Conservation (phyloP, 2,797 vertebrate genomes). For the Brachyrhaphis roseni region DNA sequence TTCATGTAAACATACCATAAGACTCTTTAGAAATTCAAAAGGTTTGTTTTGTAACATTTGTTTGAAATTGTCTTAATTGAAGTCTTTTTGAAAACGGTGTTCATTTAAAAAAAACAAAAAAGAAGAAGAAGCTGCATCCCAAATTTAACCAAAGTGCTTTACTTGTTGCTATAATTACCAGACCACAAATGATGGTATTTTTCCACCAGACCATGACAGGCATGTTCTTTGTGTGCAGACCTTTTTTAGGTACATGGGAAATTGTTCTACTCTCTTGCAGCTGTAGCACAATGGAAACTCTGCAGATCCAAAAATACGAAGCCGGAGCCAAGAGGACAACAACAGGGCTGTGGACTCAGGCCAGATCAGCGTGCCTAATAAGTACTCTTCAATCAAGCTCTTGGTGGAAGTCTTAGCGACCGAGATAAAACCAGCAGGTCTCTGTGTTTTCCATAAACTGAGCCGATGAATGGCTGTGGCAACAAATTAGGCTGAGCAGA, state of each 20-base stretch:
- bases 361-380: slow-evolving; percentile 47
- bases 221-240: background rate
- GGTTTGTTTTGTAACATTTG: background rate
- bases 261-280: slow-evolving; percentile 13
- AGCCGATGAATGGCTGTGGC: slow-evolving; percentile 14
- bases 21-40: no score
- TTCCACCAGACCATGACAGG: background rate
- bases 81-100: background rate
- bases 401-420: slow-evolving; percentile 62
- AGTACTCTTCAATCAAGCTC: slow-evolving; percentile 36
- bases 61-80: background rate
- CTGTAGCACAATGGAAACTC: slow-evolving; percentile 45
- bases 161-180: background rate
- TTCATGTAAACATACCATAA: no score
- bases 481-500: slow-evolving; percentile 24
- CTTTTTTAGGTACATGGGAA: slow-evolving; percentile 18
- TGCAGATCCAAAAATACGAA: slow-evolving; percentile 39
- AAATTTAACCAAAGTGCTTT: background rate
- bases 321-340: slow-evolving; percentile 30
- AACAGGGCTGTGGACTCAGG: slow-evolving; percentile 36
- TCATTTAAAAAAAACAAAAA: background rate
- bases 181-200: background rate
- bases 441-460: slow-evolving; percentile 37
- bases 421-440: slow-evolving; percentile 65
- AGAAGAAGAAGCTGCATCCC: background rate